Evolutionary conservation across 2,113 vertebrate species (phyloP).

Genomic region (Desmodus rotundus): DNA sequence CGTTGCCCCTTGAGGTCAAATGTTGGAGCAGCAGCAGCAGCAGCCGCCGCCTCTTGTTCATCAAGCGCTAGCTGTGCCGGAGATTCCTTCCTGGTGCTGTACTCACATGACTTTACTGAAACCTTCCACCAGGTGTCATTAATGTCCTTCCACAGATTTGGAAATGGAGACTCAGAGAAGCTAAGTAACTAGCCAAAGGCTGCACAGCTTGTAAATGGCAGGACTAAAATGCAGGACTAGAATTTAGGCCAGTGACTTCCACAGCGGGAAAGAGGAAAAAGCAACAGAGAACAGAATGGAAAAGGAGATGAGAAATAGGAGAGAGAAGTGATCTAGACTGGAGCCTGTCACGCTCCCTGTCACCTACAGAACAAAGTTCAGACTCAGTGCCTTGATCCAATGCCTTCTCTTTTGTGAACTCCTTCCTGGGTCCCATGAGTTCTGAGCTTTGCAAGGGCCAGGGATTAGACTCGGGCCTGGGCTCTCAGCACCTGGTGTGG

Average conservation of each 20-base stretch:
- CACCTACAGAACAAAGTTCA: not conserved
- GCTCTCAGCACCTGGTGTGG: not conserved
- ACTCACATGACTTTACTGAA: not conserved
- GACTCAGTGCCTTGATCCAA: not conserved
- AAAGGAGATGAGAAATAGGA: not conserved
- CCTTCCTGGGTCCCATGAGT: not conserved
- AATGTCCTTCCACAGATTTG: not conserved
- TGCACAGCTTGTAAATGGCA: not conserved
- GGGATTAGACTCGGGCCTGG: not conserved
- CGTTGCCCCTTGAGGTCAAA: conserved; percentile 44
- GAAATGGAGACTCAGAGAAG: not conserved
- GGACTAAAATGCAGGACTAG: not conserved
- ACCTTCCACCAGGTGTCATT: not conserved
- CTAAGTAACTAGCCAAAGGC: not conserved
- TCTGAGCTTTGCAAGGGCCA: not conserved
- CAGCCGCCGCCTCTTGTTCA: not conserved
- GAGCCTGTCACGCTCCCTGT: not conserved
- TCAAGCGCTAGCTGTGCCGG: not conserved
- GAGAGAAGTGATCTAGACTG: not conserved
- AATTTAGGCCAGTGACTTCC: not conserved
- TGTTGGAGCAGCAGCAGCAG: not conserved
- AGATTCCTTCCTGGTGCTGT: not conserved
- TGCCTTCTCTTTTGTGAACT: not conserved
- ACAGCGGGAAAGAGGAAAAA: not conserved
- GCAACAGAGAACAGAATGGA: not conserved